A percentile compares a stretch with the other conserved stretches of the same genome.
Evolutionary conservation across 2,113 vertebrate genomes (phyloP).

Genomic region (Saimiri boliviensis): DNA sequence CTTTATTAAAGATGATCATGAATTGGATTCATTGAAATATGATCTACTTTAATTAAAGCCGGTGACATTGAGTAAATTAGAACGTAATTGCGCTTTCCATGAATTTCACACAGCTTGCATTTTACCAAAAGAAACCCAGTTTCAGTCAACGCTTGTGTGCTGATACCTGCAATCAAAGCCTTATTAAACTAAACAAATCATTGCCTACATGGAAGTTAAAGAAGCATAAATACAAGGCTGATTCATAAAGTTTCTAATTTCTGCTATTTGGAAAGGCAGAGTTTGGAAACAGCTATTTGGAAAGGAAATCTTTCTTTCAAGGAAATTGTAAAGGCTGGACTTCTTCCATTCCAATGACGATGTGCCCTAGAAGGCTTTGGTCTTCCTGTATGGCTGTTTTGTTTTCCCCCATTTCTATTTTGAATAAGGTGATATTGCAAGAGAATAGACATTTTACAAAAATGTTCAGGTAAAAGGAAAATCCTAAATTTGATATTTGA

Average conservation of each 20-base stretch:
- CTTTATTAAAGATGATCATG: constrained; percentile 62
- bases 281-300: not conserved
- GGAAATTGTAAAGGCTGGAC: not conserved
- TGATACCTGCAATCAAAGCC: constrained; percentile 68
- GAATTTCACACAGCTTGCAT: constrained; percentile 71
- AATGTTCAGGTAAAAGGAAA: not conserved
- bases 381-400: not conserved
- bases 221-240: constrained; percentile 62
- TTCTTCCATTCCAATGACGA: not conserved
- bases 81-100: constrained; percentile 61
- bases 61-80: constrained; percentile 73
- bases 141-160: constrained; percentile 39
- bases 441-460: not conserved
- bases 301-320: constrained; percentile 33
- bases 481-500: not conserved
- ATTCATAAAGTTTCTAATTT: constrained; percentile 64
- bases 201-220: constrained; percentile 46
- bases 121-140: constrained; percentile 68
- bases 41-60: constrained; percentile 74
- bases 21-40: constrained; percentile 70
- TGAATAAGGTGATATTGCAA: not conserved
- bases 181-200: constrained; percentile 73
- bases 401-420: not conserved
- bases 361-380: not conserved
- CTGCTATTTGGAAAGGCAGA: constrained; percentile 49